Conservation (phyloP, 2,113 vertebrate species). For the Egretta garzetta region DNA sequence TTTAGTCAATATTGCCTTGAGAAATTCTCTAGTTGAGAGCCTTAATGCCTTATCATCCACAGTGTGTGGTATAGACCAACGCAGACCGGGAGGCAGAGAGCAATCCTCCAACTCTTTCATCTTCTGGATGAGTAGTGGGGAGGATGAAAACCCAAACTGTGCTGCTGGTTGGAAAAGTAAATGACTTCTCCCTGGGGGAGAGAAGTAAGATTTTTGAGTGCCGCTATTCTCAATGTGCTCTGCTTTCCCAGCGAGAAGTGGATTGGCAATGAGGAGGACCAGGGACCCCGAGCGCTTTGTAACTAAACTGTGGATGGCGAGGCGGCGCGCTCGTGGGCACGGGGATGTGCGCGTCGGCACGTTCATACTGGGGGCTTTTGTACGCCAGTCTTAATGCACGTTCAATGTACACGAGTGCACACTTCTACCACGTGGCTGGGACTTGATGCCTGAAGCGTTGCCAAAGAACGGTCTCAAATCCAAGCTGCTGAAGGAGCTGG, state of each 20-base stretch:
- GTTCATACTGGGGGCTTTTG: accelerated
- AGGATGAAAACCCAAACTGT: not conserved
- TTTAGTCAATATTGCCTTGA: constrained; percentile 43
- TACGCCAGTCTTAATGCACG: accelerated
- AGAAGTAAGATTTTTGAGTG: not conserved
- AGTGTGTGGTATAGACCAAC: not conserved
- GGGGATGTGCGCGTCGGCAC: accelerated
- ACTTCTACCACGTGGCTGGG: accelerated
- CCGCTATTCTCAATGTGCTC: not conserved
- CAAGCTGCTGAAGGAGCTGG: not conserved
- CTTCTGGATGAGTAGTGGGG: not conserved
- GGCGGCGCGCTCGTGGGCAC: not conserved
- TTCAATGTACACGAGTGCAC: accelerated
- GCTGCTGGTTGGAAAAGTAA: not conserved
- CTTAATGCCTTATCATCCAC: not conserved
- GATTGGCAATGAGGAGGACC: not conserved
- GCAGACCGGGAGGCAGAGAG: not conserved
- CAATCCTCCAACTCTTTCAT: constrained; percentile 9
- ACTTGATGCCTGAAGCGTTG: accelerated
- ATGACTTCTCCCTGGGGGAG: not conserved
- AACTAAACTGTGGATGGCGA: not conserved
- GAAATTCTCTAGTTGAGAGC: not conserved
- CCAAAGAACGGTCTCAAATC: not conserved
- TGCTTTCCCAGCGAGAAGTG: not conserved
- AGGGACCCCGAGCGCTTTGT: not conserved